Evolutionary conservation across 2,888 invertebrate genomes (phyloP).

Genomic region (Oligia strigilis): DNA sequence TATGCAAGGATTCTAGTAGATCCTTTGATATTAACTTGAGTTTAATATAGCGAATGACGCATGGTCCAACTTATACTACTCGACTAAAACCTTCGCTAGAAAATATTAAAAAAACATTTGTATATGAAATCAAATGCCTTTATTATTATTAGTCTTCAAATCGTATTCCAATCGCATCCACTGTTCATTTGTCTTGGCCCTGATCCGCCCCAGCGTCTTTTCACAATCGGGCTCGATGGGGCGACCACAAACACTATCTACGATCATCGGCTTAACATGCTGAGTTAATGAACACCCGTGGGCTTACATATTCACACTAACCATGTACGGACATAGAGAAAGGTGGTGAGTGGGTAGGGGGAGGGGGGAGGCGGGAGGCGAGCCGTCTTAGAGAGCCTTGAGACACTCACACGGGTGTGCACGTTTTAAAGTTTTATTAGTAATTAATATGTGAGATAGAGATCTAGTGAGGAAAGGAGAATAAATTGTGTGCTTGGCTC

Average conservation of each 20-base stretch:
- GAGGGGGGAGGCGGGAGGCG: slow-evolving; percentile 58
- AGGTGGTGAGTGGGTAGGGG: slow-evolving; percentile 57
- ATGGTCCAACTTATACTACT: neutral
- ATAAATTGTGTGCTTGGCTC: slow-evolving; percentile 27
- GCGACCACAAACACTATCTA: slow-evolving; percentile 73
- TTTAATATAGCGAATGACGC: neutral
- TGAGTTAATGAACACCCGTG: slow-evolving; percentile 84
- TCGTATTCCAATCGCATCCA: neutral
- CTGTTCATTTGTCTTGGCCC: slow-evolving; percentile 17
- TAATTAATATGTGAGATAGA: slow-evolving; percentile 65
- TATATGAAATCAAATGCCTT: neutral
- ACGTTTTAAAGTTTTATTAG: slow-evolving; percentile 68
- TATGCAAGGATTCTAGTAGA: neutral
- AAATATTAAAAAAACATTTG: neutral
- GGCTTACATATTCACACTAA: slow-evolving; percentile 77
- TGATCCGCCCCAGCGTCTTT: slow-evolving; percentile 46
- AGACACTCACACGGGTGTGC: slow-evolving; percentile 67
- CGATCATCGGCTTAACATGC: slow-evolving; percentile 86
- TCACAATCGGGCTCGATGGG: slow-evolving; percentile 63
- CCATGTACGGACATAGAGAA: slow-evolving; percentile 71
- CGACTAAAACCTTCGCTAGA: neutral
- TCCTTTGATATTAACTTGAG: neutral
- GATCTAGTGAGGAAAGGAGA: slow-evolving; percentile 55
- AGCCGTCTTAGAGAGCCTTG: slow-evolving; percentile 74
- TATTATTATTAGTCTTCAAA: neutral